Conservation (phyloP, 2,113 vertebrate genomes). For the Myiozetetes cayanensis region DNA sequence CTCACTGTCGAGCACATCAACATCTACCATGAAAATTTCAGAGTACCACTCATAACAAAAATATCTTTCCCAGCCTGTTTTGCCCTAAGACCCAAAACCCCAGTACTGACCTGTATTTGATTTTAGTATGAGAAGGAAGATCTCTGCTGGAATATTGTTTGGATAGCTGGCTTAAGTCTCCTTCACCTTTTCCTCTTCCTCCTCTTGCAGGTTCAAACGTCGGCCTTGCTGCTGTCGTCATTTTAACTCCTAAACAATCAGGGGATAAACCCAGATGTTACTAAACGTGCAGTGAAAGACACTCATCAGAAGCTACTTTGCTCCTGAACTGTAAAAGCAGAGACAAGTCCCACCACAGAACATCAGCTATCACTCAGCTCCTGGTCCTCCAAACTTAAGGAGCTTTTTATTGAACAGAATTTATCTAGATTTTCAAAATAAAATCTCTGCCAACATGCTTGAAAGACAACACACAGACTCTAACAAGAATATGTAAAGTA, state of each 20-base stretch:
- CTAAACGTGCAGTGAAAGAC: background rate
- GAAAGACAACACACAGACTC: background rate
- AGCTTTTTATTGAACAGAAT: background rate
- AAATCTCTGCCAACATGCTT: background rate
- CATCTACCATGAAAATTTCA: accelerated
- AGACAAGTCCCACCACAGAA: background rate
- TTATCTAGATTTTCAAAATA: background rate
- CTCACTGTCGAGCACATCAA: background rate
- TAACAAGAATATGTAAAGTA: background rate
- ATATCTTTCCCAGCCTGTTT: background rate
- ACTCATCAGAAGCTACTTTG: background rate
- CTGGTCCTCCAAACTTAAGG: background rate
- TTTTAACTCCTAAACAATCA: slow-evolving; percentile 68
- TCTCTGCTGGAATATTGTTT: slow-evolving; percentile 98
- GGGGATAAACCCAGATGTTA: background rate
- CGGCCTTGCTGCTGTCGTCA: slow-evolving; percentile 96
- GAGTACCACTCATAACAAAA: background rate
- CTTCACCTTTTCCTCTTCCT: slow-evolving; percentile 96
- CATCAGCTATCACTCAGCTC: background rate
- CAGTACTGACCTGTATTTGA: slow-evolving; percentile 89
- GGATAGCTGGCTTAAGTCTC: slow-evolving; percentile 93
- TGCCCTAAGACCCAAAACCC: background rate
- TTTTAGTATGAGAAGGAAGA: slow-evolving; percentile 96
- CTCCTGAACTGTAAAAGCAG: background rate
- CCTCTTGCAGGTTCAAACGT: slow-evolving; percentile 97